Evolutionary conservation across 2,113 vertebrate species (phyloP).

Genomic region (Thinocorus orbignyianus): DNA sequence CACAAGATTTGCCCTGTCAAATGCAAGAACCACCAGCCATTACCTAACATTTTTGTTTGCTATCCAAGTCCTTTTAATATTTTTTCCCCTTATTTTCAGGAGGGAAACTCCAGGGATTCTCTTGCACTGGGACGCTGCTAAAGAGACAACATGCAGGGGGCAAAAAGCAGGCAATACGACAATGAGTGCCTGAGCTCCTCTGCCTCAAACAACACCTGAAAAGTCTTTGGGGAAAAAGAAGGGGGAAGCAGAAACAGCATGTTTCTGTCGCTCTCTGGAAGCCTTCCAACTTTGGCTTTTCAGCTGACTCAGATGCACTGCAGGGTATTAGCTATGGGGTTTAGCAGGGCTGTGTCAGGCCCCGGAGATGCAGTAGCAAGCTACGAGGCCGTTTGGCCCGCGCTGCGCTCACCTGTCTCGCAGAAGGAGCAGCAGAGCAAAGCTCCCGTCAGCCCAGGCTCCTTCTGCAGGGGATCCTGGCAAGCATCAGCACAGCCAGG

Average conservation of each 20-base stretch:
- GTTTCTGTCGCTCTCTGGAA: not conserved
- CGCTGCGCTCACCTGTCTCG: not conserved
- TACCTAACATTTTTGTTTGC: not conserved
- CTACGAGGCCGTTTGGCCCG: not conserved
- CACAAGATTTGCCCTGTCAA: not conserved
- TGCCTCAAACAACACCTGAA: constrained; percentile 37
- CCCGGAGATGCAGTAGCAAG: not conserved
- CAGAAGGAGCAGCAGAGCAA: not conserved
- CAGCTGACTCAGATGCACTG: not conserved
- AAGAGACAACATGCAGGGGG: not conserved
- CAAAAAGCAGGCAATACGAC: not conserved
- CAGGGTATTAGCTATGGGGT: not conserved
- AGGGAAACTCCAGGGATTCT: not conserved
- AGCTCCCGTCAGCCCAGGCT: not conserved
- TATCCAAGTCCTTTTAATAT: not conserved
- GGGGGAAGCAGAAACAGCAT: not conserved
- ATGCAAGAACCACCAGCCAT: not conserved
- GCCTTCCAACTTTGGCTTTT: not conserved
- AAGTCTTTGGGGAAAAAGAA: not conserved
- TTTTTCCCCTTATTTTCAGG: not conserved
- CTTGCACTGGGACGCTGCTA: not conserved
- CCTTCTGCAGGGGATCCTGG: not conserved
- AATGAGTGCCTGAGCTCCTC: not conserved
- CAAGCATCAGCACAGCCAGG: not conserved
- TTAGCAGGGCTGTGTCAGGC: not conserved